Base-by-base conservation (phyloP, 1,140 invertebrate species). In the Papilio machaon region DNA sequence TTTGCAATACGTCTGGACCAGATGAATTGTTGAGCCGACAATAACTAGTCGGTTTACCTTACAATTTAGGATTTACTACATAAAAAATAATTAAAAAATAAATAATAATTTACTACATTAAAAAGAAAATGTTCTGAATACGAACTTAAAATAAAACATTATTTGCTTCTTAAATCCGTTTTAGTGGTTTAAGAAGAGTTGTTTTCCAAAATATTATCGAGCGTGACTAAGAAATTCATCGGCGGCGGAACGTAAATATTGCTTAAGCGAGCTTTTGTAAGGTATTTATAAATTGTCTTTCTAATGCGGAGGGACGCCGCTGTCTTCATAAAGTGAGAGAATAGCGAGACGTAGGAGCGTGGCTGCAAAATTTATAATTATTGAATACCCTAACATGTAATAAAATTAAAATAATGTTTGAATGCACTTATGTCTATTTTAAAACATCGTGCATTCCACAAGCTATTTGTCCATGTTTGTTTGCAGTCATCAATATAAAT, bases 1-100 rank as follows among this genome's bases (percentile, higher is more conserved):
- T 92, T 94, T 92, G 91, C 91, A 90, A 91, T 85, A 85, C 82
- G 82, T 85, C 83, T 81, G 81, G 54, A 82, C 80, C 85, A 91
- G 89, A 89, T 87, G 88, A 87, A 84, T 81, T 82, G 83, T 46
- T 67, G 30, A 78, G 30, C 13, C 35, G 19, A 64, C 38, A 67
- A 47, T 79, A 79, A 79, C 77, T 79, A 38, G 46, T 38, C 54
- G 58, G 35, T 64, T 79, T 79, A 43, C 77, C 11, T 58, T 58
- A 54, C 52, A 38, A 77, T 77, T 54, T 52, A 60, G 54, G 30
- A 23, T 77, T 77, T 35, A 23, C 35, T 76, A 35, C 46, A 47
- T n/a, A n/a, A n/a, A n/a, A n/a, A n/a, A n/a, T n/a, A n/a, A n/a
- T n/a, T n/a, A n/a, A n/a, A n/a, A n/a, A n/a, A n/a, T n/a, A n/a